These are phyloP conservation scores for Mythimna albipuncta DNA, from an alignment of 2,888 invertebrate species.

Conservation along the genomic window DNA sequence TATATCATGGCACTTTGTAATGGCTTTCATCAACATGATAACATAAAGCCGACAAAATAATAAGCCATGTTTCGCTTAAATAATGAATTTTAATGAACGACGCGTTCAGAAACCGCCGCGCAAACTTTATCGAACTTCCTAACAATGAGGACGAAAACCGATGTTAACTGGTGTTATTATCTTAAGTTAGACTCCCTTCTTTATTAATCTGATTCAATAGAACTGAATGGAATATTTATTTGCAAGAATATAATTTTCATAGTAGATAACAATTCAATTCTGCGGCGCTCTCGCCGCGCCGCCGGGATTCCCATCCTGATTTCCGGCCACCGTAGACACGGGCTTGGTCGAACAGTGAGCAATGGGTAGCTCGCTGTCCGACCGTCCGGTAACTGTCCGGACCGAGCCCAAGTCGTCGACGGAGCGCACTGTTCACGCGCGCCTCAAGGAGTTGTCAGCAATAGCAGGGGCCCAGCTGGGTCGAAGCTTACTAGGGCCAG, in stretches of 20 bases:
- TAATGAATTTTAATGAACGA: constrained; percentile 51
- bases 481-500: too few species aligned
- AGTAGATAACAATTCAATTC: too few species aligned
- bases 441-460: too few species aligned
- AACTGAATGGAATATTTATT: constrained; percentile 7
- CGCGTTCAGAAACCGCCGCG: constrained; percentile 37
- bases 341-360: too few species aligned
- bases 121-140: constrained; percentile 48
- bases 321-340: too few species aligned
- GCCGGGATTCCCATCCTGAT: too few species aligned
- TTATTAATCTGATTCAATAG: constrained; percentile 23
- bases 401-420: too few species aligned
- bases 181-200: constrained; percentile 34
- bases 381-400: too few species aligned
- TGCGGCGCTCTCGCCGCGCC: too few species aligned
- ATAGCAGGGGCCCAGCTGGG: too few species aligned
- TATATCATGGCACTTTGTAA: constrained; percentile 18
- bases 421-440: too few species aligned
- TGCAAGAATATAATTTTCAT: neutral
- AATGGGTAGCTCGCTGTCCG: too few species aligned
- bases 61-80: constrained; percentile 41
- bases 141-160: constrained; percentile 54
- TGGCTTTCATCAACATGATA: constrained; percentile 45
- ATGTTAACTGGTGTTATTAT: constrained; percentile 57
- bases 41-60: constrained; percentile 45